Evolutionary conservation across 2,113 vertebrate species (phyloP).

Genomic region (Neogale vison): DNA sequence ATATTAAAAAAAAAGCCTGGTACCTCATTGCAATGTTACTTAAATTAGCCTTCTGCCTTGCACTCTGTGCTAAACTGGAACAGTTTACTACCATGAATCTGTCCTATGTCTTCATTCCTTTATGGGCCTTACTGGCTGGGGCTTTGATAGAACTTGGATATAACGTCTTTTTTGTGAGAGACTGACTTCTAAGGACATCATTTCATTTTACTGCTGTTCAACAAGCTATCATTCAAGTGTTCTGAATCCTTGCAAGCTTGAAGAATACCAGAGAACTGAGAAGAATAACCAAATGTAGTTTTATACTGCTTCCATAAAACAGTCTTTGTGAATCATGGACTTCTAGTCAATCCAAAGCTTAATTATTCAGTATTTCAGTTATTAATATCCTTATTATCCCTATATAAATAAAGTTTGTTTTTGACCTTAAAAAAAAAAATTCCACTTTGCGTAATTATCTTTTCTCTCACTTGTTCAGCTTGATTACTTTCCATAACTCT

Average conservation of each 20-base stretch:
- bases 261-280: slow-evolving; percentile 54
- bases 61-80: slow-evolving; percentile 93
- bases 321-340: slow-evolving; percentile 51
- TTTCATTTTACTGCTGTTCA: not conserved
- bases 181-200: slow-evolving; percentile 80
- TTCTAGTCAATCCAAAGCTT: slow-evolving; percentile 75
- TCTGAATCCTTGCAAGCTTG: slow-evolving; percentile 54
- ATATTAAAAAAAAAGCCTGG: slow-evolving; percentile 93
- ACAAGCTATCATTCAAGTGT: slow-evolving; percentile 44
- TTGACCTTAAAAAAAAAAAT: too few species aligned
- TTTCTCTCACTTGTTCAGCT: not conserved
- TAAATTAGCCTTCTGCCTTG: slow-evolving; percentile 94
- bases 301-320: slow-evolving; percentile 43
- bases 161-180: slow-evolving; percentile 93
- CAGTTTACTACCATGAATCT: slow-evolving; percentile 89
- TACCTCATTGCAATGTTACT: slow-evolving; percentile 94
- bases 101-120: slow-evolving; percentile 92
- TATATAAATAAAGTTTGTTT: slow-evolving; percentile 79
- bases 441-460: not conserved
- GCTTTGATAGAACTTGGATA: slow-evolving; percentile 93
- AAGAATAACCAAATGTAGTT: slow-evolving; percentile 54
- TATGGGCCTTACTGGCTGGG: slow-evolving; percentile 93
- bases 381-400: slow-evolving; percentile 56
- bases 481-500: not conserved
- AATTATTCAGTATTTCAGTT: slow-evolving; percentile 71